A percentile compares a stretch with the other conserved stretches of the same genome.
Conservation (phyloP, 1,140 invertebrate species). For the Rhyacophila brunnea region DNA sequence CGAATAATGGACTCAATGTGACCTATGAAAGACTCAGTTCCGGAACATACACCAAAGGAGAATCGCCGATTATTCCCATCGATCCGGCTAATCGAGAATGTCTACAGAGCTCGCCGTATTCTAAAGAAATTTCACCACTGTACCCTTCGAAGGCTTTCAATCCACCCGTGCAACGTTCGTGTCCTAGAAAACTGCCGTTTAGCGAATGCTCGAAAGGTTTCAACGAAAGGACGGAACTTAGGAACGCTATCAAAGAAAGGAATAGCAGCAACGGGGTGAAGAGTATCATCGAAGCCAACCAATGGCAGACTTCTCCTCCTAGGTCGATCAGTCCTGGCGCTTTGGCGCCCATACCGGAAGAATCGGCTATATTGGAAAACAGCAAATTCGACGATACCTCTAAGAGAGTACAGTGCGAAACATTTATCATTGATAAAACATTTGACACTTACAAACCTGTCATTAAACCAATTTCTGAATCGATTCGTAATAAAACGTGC, state of each 20-base stretch:
- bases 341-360: slow-evolving; percentile 51
- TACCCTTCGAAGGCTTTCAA: background rate
- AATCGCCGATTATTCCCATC: slow-evolving; percentile 44
- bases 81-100: slow-evolving; percentile 22
- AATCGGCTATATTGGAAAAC: slow-evolving; percentile 42
- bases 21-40: slow-evolving; percentile 39
- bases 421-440: slow-evolving; percentile 29
- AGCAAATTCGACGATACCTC: background rate
- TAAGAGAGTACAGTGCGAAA: slow-evolving; percentile 23
- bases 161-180: background rate
- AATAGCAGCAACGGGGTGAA: slow-evolving; percentile 20
- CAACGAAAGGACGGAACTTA: slow-evolving; percentile 22
- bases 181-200: slow-evolving; percentile 13
- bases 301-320: slow-evolving; percentile 46
- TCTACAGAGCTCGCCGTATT: slow-evolving; percentile 32
- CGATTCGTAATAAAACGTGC: slow-evolving; percentile 4
- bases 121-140: slow-evolving; percentile 18
- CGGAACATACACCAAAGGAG: slow-evolving; percentile 50
- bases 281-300: slow-evolving; percentile 37
- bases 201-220: slow-evolving; percentile 20
- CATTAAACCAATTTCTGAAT: background rate
- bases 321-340: slow-evolving; percentile 44
- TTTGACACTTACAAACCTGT: slow-evolving; percentile 21
- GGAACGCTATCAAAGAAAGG: slow-evolving; percentile 27
- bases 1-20: background rate